Evolutionary conservation across 2,797 vertebrate genomes (phyloP).

Genomic region (Myotis daubentonii): DNA sequence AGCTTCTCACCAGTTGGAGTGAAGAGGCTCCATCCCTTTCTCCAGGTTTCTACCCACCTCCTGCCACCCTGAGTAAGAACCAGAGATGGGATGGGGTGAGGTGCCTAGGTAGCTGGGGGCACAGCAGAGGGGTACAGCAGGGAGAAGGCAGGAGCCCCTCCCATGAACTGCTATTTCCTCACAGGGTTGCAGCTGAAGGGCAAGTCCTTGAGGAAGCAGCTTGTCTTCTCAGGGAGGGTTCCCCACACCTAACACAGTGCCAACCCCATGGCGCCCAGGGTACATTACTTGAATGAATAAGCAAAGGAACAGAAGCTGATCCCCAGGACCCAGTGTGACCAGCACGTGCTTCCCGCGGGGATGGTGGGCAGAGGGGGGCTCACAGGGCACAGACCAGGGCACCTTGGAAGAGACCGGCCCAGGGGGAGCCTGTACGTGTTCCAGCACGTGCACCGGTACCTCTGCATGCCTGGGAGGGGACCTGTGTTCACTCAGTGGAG

Average conservation of each 20-base stretch:
- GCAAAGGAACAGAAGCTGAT: neutral
- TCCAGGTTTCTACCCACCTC: neutral
- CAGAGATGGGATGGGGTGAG: neutral
- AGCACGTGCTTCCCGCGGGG: neutral
- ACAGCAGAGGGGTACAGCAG: neutral
- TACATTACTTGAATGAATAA: neutral
- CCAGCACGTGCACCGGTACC: neutral
- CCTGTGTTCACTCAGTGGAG: neutral
- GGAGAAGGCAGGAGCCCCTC: neutral
- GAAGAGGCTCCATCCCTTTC: neutral
- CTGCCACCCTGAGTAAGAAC: neutral
- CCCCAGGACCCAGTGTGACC: slow-evolving; percentile 19
- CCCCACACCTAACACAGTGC: neutral
- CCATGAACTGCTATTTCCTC: neutral
- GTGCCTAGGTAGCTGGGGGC: neutral
- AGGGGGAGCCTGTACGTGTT: neutral
- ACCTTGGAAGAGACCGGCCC: neutral
- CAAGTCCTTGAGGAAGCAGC: neutral
- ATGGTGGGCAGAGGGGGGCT: neutral
- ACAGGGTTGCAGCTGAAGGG: neutral
- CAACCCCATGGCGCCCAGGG: neutral
- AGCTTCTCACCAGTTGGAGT: neutral
- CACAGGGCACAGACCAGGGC: neutral
- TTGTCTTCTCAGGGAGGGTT: neutral
- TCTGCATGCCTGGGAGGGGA: neutral